Base-by-base conservation (phyloP, 2,113 vertebrate genomes). In the Trichechus manatus region DNA sequence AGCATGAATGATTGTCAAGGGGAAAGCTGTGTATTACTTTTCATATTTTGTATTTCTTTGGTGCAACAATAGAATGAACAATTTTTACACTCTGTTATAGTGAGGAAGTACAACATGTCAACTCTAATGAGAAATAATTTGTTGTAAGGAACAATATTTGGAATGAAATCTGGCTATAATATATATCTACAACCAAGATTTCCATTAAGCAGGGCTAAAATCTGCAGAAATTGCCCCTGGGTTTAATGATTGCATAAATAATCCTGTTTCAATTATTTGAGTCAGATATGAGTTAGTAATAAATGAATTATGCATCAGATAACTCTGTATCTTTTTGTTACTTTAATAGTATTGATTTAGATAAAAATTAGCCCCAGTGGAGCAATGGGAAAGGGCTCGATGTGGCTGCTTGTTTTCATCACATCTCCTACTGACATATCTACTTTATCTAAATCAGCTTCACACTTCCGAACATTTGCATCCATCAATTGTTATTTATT, bases 161-260 rank as follows among this genome's bases (percentile, higher is more conserved):
- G 9, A 96, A 95, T 53, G 22, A 95, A 97, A 96, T 79, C 42
- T 91, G 14, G 66, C 61, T 82, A 84, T 56, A 78, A 85, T 97
- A 74, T 61, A 15, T 59, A 87, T 95, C 39, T 92, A 39, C 53
- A 81, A 29, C 74, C 87, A 82, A 92, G 79, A 91, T 61, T 96
- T 88, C 68, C 75, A 95, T 94, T 97, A 97, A 85, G 74, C 47
- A 83, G 36, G 29, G 14, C 31, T 64, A 93, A 96, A 95, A 78
- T 96, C 80, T 93, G 36, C 90, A 95, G 88, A 91, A 95, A 93
- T 89, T 93, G 27, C 59, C 23, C 47, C 47, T 83, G 47, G 23
- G 33, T 91, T 78, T 94, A 97, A 97, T 15, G 31, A 81, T 94
- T 56, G 50, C 94, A 95, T 95, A 94, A 96, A 94, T 97, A 96